A percentile compares a stretch with the other conserved stretches of the same genome.
Evolutionary conservation across 1,140 invertebrate genomes (phyloP).

Genomic region (Panagrolaimus sp.): DNA sequence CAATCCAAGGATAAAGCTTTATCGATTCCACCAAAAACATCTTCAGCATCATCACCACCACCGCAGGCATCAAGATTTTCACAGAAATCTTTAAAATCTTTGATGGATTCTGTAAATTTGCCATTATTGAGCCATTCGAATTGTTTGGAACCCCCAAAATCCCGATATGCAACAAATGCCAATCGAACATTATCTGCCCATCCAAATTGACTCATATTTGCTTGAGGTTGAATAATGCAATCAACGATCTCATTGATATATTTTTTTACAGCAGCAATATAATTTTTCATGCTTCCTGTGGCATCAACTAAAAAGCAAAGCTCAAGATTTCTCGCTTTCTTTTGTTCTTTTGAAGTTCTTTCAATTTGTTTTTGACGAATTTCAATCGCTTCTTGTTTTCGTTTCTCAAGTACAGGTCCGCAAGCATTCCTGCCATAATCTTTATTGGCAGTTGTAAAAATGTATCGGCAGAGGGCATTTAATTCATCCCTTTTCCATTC

Average conservation of each 20-base stretch:
- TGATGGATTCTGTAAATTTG: background rate
- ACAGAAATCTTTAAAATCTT: background rate
- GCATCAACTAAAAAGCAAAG: constrained; percentile 19
- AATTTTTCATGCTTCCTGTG: constrained; percentile 19
- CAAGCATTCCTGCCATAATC: too few species aligned
- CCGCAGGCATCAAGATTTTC: background rate
- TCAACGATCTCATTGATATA: constrained; percentile 12
- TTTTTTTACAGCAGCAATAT: constrained; percentile 7
- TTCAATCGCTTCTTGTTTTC: too few species aligned
- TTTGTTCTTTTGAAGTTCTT: too few species aligned
- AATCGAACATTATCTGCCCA: background rate
- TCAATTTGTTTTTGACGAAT: too few species aligned
- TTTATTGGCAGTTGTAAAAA: too few species aligned
- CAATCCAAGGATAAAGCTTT: constrained; percentile 17
- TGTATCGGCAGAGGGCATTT: too few species aligned
- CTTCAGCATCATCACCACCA: constrained; percentile 20
- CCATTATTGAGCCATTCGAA: constrained; percentile 5
- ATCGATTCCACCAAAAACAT: constrained; percentile 22
- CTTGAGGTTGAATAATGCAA: background rate
- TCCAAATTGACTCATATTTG: background rate
- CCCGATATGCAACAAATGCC: constrained; percentile 10
- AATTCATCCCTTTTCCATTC: too few species aligned
- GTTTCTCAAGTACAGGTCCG: too few species aligned
- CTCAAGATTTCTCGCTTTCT: too few species aligned
- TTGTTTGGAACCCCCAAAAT: constrained; percentile 13